These are phyloP conservation scores for Phoenoteleia sp. DNA, from an alignment of 2,888 invertebrate genomes.

Conservation along the genomic window DNA sequence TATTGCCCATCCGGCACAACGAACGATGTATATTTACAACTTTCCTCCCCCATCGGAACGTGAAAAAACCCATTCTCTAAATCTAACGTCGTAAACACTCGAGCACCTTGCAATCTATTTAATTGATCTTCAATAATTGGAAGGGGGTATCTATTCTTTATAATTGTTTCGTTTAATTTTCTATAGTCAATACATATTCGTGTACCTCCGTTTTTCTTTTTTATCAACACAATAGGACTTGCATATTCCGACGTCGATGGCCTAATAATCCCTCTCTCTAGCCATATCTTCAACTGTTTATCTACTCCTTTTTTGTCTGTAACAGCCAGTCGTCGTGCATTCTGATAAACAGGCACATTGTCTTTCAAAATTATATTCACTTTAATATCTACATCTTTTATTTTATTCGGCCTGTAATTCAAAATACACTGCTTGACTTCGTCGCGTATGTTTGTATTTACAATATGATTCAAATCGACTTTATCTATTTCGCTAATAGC, in stretches of 20 bases:
- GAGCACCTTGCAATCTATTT: neutral
- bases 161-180: neutral
- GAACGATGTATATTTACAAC: conserved; percentile 1
- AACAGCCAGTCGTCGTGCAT: too few species aligned
- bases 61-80: too few species aligned
- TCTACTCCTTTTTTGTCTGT: too few species aligned
- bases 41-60: neutral
- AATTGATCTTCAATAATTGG: neutral
- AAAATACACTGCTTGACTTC: too few species aligned
- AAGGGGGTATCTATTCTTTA: neutral
- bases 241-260: neutral
- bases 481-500: too few species aligned
- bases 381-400: too few species aligned
- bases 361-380: too few species aligned
- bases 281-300: too few species aligned
- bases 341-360: too few species aligned
- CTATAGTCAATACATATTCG: conserved; percentile 4
- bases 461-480: too few species aligned
- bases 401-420: too few species aligned
- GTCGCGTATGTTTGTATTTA: too few species aligned
- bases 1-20: neutral
- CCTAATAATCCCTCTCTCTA: neutral
- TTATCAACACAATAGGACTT: neutral
- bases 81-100: neutral
- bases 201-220: neutral